Evolutionary conservation across 2,888 invertebrate genomes (phyloP).

Genomic region (Galerucella calmariensis): DNA sequence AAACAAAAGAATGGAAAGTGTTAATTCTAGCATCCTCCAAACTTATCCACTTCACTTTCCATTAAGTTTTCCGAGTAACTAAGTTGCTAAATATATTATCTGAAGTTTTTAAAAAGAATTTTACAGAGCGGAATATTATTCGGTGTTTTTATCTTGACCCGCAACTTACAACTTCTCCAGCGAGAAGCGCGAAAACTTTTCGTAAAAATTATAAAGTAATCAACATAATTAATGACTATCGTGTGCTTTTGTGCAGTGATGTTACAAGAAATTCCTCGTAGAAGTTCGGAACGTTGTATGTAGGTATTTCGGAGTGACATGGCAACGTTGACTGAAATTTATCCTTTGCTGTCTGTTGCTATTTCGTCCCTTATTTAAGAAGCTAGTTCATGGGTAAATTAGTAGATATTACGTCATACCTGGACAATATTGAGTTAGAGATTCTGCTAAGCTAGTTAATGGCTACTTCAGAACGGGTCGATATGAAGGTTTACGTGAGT

Average conservation of each 20-base stretch:
- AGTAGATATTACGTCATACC: constrained; percentile 19
- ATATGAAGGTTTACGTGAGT: constrained; percentile 26
- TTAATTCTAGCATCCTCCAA: constrained; percentile 30
- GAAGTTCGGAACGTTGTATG: neutral
- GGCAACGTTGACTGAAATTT: neutral
- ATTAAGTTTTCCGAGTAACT: constrained; percentile 31
- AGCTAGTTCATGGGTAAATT: constrained; percentile 18
- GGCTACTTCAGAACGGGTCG: constrained; percentile 29
- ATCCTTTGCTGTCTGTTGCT: neutral
- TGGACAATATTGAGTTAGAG: constrained; percentile 33
- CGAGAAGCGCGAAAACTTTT: constrained; percentile 24
- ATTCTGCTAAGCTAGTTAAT: constrained; percentile 14
- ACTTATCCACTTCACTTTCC: constrained; percentile 34
- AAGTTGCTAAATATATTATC: constrained; percentile 38
- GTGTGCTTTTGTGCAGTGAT: neutral
- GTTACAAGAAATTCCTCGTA: neutral
- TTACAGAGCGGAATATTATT: constrained; percentile 34
- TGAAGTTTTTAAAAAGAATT: constrained; percentile 29
- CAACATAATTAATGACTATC: constrained; percentile 32
- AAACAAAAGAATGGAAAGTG: constrained; percentile 28
- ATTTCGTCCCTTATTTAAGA: neutral
- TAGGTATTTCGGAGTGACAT: neutral
- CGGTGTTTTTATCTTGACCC: constrained; percentile 35
- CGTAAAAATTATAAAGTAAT: constrained; percentile 34
- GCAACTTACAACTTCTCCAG: constrained; percentile 30